phyloP scores from a whole-genome alignment of 1,140 invertebrate genomes.

The Dysdera silvatica region DNA sequence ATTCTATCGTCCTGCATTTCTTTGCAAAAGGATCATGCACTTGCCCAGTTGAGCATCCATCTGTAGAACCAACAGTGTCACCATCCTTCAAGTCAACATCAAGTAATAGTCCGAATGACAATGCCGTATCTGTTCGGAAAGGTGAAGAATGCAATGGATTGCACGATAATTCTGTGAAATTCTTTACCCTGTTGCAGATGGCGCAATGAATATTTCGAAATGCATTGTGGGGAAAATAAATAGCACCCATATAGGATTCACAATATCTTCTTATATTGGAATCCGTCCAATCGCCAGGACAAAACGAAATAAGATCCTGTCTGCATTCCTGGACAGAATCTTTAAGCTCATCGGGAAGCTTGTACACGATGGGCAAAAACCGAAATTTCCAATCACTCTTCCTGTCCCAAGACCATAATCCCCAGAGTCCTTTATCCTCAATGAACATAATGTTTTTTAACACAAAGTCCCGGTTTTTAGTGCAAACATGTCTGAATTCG shows the following conservation, averaged over 20 bases:
- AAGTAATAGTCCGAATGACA: conserved; percentile 13
- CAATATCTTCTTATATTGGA: background rate
- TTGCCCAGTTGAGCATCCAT: conserved; percentile 31
- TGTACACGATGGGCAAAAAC: background rate
- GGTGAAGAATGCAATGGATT: too few species aligned
- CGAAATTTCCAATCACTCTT: conserved; percentile 21
- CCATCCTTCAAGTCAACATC: conserved; percentile 14
- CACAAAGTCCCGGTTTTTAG: conserved; percentile 10
- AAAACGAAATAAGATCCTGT: background rate
- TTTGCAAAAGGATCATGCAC: conserved; percentile 52
- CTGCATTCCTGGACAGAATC: conserved; percentile 2
- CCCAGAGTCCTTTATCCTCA: conserved; percentile 13
- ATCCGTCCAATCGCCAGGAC: background rate
- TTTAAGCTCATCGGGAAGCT: background rate
- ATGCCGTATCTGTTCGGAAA: too few species aligned
- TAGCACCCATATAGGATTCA: background rate
- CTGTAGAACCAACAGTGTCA: conserved; percentile 4
- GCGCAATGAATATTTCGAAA: conserved; percentile 54
- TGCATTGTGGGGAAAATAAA: conserved; percentile 11
- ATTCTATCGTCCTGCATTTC: conserved; percentile 46
- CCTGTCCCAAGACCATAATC: conserved; percentile 11
- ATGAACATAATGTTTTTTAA: conserved; percentile 22
- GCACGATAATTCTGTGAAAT: too few species aligned
- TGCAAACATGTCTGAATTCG: conserved; percentile 1
- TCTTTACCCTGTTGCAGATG: too few species aligned